Evolutionary conservation across 2,888 invertebrate species (phyloP).

Genomic region (Trissolcus brochymenae): DNA sequence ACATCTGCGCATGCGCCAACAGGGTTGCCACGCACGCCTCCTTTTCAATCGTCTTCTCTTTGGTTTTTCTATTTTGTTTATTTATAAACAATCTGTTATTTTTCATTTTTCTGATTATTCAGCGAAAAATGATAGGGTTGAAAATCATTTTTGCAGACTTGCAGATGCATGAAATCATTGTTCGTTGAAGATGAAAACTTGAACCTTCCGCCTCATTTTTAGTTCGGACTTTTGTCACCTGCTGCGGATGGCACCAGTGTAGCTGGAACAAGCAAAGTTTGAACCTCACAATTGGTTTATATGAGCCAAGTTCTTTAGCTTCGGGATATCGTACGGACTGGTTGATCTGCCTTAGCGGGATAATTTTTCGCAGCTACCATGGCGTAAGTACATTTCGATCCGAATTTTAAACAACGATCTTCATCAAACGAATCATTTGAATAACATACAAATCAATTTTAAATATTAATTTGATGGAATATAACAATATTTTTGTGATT

Average conservation of each 20-base stretch:
- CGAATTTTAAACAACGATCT: neutral
- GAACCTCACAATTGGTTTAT: neutral
- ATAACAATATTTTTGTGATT: neutral
- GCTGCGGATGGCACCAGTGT: too few species aligned
- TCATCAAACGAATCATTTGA: neutral
- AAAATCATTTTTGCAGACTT: too few species aligned
- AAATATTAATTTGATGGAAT: neutral
- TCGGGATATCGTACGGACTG: neutral
- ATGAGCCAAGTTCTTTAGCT: neutral
- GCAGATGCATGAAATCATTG: too few species aligned
- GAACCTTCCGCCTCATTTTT: too few species aligned
- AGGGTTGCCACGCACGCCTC: conserved; percentile 1
- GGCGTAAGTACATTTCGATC: conserved; percentile 5
- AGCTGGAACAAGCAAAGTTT: too few species aligned
- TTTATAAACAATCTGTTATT: too few species aligned
- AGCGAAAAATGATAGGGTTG: too few species aligned
- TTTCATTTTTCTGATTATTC: too few species aligned
- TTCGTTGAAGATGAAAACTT: too few species aligned
- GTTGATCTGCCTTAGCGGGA: neutral
- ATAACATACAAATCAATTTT: neutral
- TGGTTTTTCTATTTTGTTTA: too few species aligned
- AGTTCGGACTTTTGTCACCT: too few species aligned
- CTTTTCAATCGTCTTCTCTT: neutral
- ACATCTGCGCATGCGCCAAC: conserved; percentile 12
- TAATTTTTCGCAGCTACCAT: conserved; percentile 1